Percentiles rank a stretch among this genome's conserved stretches.
phyloP scores from a whole-genome alignment of 2,888 invertebrate genomes.

The Leptinotarsa juncta region DNA sequence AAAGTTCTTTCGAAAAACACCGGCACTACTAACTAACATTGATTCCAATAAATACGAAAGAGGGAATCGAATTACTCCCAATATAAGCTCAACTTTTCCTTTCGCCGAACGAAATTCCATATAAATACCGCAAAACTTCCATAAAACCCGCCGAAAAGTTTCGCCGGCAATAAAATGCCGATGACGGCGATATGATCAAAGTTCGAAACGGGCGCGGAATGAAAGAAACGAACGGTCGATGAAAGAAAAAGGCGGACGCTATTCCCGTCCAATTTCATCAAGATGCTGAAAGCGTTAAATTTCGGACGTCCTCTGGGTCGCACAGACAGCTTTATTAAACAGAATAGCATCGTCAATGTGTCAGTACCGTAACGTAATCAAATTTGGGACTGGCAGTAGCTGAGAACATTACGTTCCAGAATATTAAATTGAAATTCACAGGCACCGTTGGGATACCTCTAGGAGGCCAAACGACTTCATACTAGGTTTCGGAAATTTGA shows the following conservation, averaged over 20 bases:
- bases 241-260: not conserved
- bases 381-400: not conserved
- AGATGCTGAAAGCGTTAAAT: slow-evolving; percentile 24
- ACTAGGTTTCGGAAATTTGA: too few species aligned
- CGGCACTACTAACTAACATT: not conserved
- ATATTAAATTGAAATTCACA: not conserved
- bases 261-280: slow-evolving; percentile 3
- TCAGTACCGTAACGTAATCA: not conserved
- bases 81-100: slow-evolving; percentile 17
- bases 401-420: not conserved
- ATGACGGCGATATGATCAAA: slow-evolving; percentile 11
- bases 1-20: not conserved
- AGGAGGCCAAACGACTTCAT: too few species aligned
- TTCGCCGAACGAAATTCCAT: not conserved
- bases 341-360: not conserved
- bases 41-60: not conserved
- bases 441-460: too few species aligned
- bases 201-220: slow-evolving; percentile 12
- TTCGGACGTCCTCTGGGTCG: slow-evolving; percentile 26
- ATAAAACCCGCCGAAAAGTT: slow-evolving; percentile 3
- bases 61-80: not conserved
- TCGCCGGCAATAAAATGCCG: slow-evolving; percentile 3
- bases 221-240: slow-evolving; percentile 12
- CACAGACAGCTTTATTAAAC: not conserved
- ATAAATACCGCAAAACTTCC: slow-evolving; percentile 7